These are phyloP conservation scores for Zaprionus ornatus DNA, from an alignment of 1,140 invertebrate genomes.

Conservation along the genomic window DNA sequence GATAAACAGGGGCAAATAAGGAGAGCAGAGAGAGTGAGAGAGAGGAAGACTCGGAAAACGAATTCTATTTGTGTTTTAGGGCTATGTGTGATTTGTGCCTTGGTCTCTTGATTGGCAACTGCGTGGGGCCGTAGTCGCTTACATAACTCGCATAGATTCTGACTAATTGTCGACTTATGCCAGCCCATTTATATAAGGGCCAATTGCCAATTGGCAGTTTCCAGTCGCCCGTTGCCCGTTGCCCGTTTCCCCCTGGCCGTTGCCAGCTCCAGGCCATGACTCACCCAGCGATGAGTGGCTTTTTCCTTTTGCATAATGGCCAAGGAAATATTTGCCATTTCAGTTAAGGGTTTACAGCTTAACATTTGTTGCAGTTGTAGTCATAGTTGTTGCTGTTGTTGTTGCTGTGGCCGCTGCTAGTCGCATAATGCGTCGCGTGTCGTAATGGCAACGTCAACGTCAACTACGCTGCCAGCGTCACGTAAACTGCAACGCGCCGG, in stretches of 20 bases:
- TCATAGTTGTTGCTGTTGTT: constrained; percentile 24
- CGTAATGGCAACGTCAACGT: constrained; percentile 47
- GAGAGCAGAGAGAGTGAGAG: constrained; percentile 12
- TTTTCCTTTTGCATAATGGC: constrained; percentile 32
- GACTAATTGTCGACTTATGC: constrained; percentile 39
- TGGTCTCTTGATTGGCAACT: constrained; percentile 22
- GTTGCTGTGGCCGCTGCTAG: constrained; percentile 38
- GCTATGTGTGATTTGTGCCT: not conserved
- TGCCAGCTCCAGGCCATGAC: constrained; percentile 9
- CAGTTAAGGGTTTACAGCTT: constrained; percentile 44
- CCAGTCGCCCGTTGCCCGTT: not conserved
- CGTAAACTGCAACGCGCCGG: constrained; percentile 51
- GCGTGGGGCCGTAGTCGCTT: not conserved
- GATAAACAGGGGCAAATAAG: constrained; percentile 47
- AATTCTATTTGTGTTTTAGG: constrained; percentile 20
- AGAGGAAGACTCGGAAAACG: constrained; percentile 21
- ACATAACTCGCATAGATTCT: constrained; percentile 33
- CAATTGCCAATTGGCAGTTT: constrained; percentile 10
- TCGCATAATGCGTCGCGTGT: constrained; percentile 72
- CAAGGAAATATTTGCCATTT: constrained; percentile 48
- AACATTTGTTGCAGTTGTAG: constrained; percentile 24
- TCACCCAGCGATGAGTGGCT: not conserved
- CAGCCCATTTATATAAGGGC: constrained; percentile 32
- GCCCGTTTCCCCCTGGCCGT: not conserved
- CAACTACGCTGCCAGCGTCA: constrained; percentile 43